Evolutionary conservation across 2,113 vertebrate species (phyloP), one percentile per base, ranked within the genome.

Genomic region (Dromaius novaehollandiae): DNA sequence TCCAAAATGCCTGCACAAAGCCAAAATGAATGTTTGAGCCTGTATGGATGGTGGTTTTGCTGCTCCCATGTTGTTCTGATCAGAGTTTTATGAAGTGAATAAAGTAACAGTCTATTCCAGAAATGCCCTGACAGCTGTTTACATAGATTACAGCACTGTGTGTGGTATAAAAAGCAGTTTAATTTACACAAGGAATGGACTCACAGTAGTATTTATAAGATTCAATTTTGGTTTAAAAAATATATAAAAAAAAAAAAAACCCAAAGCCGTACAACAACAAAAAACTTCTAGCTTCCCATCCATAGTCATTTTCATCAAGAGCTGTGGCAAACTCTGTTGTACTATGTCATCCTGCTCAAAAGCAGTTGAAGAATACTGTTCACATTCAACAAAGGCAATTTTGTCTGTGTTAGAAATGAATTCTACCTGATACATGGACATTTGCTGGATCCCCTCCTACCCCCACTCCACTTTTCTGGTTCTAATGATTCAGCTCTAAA

Each of bases 401-500:
- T 53, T 51, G n/a, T 34, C 75, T 91, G 24, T 60, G 63, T 38
- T 38, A 65, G 30, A 60, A 65, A 65, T 38, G n/a, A 65, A 26
- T 32, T 32, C 63, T 65, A 65, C 63, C 36, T 91, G 69, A 76
- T 83, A 53, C 14, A 20, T 18, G 56, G 50, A 15, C 11, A 13
- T 90, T 60, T 70, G 53, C 60, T 0, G 5, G 56, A 66, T 64
- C 17, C 69, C 48, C 11, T 95, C 86, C 64, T 34, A 63, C 17
- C 5, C 11, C 2, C 19, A 48, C 9, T 71, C 69, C 51, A 32
- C 55, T 94, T 78, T 71, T 82, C 51, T 89, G 50, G 9, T 91
- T 82, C 88, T 79, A 87, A 76, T 82, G 69, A 91, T 86, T 90
- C 71, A 74, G 18, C 58, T 93, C 58, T 51, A 95, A 94, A 94